Evolutionary conservation across 2,113 vertebrate genomes (phyloP).

Genomic region (Grammomys dolichurus): DNA sequence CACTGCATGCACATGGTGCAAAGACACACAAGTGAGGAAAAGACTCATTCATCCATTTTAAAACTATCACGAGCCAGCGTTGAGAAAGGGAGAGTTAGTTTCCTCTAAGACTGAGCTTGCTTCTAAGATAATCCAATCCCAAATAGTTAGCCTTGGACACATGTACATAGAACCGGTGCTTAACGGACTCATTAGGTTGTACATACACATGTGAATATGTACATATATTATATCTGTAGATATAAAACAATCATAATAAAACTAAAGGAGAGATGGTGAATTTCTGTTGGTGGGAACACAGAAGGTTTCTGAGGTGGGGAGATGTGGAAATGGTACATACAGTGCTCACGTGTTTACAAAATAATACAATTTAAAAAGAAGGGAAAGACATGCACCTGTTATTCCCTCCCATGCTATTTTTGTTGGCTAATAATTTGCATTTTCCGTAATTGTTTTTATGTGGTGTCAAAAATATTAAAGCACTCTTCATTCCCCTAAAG

Average conservation of each 20-base stretch:
- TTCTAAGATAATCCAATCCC: not conserved
- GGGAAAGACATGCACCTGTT: not conserved
- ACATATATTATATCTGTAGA: not conserved
- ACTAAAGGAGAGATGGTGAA: not conserved
- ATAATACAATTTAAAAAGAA: not conserved
- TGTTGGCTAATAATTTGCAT: slow-evolving; percentile 8
- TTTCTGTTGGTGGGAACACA: not conserved
- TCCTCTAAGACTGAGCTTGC: not conserved
- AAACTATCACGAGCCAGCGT: not conserved
- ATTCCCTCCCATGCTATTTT: slow-evolving; percentile 16
- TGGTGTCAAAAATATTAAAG: slow-evolving; percentile 28
- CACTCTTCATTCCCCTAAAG: not conserved
- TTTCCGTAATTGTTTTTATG: slow-evolving; percentile 41
- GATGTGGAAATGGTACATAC: not conserved
- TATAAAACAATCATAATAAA: not conserved
- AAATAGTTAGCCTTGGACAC: not conserved
- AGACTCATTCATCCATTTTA: not conserved
- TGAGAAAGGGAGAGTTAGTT: not conserved
- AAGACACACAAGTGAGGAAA: not conserved
- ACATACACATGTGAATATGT: not conserved
- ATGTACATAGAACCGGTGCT: not conserved
- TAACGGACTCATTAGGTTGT: not conserved
- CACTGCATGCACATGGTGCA: too few species aligned
- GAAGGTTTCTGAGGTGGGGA: not conserved
- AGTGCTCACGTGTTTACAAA: not conserved